Base-by-base conservation (phyloP, 2,797 vertebrate species). In the Malurus splendens region DNA sequence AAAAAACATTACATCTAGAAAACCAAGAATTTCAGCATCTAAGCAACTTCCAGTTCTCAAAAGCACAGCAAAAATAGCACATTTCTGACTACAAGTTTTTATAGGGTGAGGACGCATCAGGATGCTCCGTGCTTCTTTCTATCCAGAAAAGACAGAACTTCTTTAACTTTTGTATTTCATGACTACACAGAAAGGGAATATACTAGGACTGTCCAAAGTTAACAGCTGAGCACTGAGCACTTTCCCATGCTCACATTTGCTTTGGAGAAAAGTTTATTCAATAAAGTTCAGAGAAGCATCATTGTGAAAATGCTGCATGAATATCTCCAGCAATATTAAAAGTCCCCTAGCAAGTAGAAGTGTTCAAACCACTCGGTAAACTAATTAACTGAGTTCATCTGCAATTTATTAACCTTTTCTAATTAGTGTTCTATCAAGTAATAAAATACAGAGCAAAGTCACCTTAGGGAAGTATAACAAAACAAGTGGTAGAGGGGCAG, bases 381-480 rank as follows among this genome's bases (percentile, higher is more conserved):
- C 36, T 14, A 15, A 77, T 44, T 61, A 80, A 73, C 17, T 41
- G 50, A 56, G 67, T 71, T 74, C 2, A 68, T 38, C 41, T 66
- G 47, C 42, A 25, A 48, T 82, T 91, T 84, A 38, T 59, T 75
- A 82, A 67, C 44, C 28, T 83, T 56, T 78, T 44, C 47, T 76
- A 73, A 87, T 77, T 82, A 66, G 38, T 5, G 4, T 48, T 81
- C 66, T 68, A 39, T 60, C 13, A 24, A 67, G 38, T 38, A 67
- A 54, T 78, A 73, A 76, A 85, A 65, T 12, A 81, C 14, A 74
- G 45, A 71, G 24, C 28, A 61, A 82, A 74, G 23, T 66, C 12
- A 1, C 39, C 41, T 61, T 47, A 71, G 61, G 39, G 18, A 92
- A 90, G 12, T 32, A 32, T n/a, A 77, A 36, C 33, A 81, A 80